Conservation (phyloP, 2,888 invertebrate genomes). For the Parnassius glacialis region DNA sequence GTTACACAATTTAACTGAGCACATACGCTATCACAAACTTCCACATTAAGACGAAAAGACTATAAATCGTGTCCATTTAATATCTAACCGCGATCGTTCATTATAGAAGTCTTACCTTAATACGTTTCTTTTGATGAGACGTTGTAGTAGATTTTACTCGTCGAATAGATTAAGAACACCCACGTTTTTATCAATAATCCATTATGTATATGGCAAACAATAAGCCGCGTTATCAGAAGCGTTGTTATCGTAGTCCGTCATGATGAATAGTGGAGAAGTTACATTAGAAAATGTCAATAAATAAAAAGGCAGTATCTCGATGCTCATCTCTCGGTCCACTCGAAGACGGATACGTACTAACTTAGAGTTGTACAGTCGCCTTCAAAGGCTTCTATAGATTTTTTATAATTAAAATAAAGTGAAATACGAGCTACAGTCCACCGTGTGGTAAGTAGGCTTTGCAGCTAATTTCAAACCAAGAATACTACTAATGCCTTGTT, state of each 20-base stretch:
- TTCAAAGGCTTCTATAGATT: constrained; percentile 22
- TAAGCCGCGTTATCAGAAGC: constrained; percentile 68
- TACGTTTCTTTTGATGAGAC: constrained; percentile 61
- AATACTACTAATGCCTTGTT: too few species aligned
- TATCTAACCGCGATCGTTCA: constrained; percentile 69
- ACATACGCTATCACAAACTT: constrained; percentile 62
- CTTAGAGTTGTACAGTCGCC: constrained; percentile 28
- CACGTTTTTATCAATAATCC: constrained; percentile 80
- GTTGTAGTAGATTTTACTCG: constrained; percentile 58
- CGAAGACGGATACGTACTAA: constrained; percentile 43
- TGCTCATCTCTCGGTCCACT: constrained; percentile 49
- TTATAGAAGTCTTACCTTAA: constrained; percentile 60
- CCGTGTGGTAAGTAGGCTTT: too few species aligned
- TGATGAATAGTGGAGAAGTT: constrained; percentile 67
- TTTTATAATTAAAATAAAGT: background rate
- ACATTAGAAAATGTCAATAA: constrained; percentile 80
- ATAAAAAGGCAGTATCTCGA: constrained; percentile 73
- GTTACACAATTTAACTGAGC: constrained; percentile 63
- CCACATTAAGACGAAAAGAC: constrained; percentile 59
- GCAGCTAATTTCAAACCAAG: too few species aligned
- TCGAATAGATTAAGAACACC: constrained; percentile 72
- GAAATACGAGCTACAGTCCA: too few species aligned
- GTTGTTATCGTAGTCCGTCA: constrained; percentile 54
- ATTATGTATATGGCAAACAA: constrained; percentile 77
- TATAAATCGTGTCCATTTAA: constrained; percentile 72